Percentiles rank a stretch among this genome's conserved stretches.
These are phyloP conservation scores for Drosophila longiperda DNA, from an alignment of 2,888 invertebrate genomes.

Conservation along the genomic window DNA sequence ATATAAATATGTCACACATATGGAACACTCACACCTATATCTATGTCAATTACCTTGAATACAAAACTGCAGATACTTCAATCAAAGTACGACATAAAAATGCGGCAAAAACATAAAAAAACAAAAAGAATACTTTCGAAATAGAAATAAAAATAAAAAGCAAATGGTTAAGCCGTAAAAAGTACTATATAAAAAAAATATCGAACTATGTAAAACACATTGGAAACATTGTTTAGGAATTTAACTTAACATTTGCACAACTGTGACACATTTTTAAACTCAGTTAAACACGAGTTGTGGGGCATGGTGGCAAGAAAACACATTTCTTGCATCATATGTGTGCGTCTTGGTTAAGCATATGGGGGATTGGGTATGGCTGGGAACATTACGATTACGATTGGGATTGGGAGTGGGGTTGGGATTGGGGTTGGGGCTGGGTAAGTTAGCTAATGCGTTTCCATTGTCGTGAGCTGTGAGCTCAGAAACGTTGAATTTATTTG, in stretches of 20 bases:
- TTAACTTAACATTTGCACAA: constrained; percentile 30
- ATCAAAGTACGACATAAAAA: constrained; percentile 66
- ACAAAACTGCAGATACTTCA: constrained; percentile 50
- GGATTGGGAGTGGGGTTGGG: background rate
- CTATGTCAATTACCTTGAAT: constrained; percentile 55
- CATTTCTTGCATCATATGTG: constrained; percentile 1
- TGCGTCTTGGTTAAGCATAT: background rate
- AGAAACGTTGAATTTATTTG: constrained; percentile 65
- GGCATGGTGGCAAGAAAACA: background rate
- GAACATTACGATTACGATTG: background rate
- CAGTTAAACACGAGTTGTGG: constrained; percentile 2
- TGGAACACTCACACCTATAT: constrained; percentile 2
- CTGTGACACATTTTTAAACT: constrained; percentile 24
- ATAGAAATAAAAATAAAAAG: constrained; percentile 52
- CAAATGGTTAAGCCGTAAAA: constrained; percentile 46
- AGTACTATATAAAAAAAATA: constrained; percentile 14
- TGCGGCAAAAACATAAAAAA: constrained; percentile 38
- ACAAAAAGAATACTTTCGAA: constrained; percentile 13
- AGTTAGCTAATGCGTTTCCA: constrained; percentile 72
- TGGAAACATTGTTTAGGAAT: constrained; percentile 38
- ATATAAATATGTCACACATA: constrained; percentile 4
- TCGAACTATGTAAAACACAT: constrained; percentile 29
- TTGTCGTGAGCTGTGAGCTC: constrained; percentile 61
- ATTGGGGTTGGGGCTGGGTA: constrained; percentile 1
- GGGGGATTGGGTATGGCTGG: background rate